A percentile compares a stretch with the other conserved stretches of the same genome.
These are phyloP conservation scores for Semnornis frantzii DNA, from an alignment of 2,113 vertebrate genomes.

Conservation along the genomic window DNA sequence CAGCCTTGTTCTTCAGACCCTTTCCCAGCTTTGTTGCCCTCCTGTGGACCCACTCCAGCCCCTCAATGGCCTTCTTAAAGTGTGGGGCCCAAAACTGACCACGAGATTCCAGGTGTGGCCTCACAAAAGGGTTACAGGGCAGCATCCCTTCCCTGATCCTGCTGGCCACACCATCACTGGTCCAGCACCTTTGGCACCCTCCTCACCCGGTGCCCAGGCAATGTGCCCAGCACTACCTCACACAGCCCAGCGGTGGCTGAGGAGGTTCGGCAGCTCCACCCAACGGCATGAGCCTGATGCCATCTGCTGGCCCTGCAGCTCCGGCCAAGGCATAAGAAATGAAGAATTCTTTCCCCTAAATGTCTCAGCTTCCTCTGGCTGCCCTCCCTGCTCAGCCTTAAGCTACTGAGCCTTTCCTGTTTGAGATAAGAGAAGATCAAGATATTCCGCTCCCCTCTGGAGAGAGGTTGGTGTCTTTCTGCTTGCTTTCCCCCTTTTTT, in stretches of 20 bases:
- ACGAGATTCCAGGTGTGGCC: too few relatives aligned
- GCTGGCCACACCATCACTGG: too few relatives aligned
- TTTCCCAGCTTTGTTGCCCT: too few relatives aligned
- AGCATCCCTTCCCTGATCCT: too few relatives aligned
- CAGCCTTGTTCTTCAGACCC: too few relatives aligned
- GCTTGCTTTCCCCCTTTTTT: rapidly evolving
- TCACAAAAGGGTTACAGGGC: too few relatives aligned
- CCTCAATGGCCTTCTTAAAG: too few relatives aligned
- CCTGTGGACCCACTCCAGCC: too few relatives aligned
- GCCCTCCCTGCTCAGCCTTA: not conserved
- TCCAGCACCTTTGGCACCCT: not conserved
- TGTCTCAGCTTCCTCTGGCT: not conserved
- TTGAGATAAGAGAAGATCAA: not conserved
- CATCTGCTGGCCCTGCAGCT: conserved; percentile 23
- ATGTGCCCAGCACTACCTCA: rapidly evolving
- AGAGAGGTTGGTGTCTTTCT: not conserved
- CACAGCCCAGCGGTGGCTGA: rapidly evolving
- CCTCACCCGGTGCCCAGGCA: not conserved
- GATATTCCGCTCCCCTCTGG: too few relatives aligned
- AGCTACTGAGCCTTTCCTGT: not conserved
- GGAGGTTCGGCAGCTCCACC: not conserved
- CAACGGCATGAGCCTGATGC: conserved; percentile 23
- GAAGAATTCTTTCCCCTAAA: not conserved
- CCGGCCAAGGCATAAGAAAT: rapidly evolving
- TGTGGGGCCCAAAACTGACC: too few relatives aligned